Percentiles rank a stretch among this genome's conserved stretches.
These are phyloP conservation scores for Ophthalmolycus amberensis DNA, from an alignment of 2,113 vertebrate species.

Conservation along the genomic window DNA sequence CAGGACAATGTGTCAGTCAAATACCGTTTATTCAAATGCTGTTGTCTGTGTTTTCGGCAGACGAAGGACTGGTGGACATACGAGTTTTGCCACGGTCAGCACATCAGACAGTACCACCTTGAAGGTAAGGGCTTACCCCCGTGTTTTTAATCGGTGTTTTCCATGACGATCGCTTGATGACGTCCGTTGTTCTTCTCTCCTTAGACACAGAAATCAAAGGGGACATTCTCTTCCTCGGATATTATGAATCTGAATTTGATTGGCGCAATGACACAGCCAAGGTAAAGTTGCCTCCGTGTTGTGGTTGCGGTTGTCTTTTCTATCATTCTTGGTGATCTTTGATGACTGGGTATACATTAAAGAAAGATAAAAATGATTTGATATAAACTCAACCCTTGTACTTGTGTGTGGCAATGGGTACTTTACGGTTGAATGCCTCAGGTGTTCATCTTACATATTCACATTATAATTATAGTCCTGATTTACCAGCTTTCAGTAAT, in stretches of 20 bases:
- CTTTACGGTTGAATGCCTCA: background rate
- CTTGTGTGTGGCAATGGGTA: background rate
- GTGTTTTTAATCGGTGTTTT: background rate
- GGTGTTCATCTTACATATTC: background rate
- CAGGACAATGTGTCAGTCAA: background rate
- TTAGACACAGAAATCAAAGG: conserved; percentile 95
- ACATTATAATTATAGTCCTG: background rate
- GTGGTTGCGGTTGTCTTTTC: background rate
- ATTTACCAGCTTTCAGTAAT: conserved; percentile 1
- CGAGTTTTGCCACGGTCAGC: conserved; percentile 92
- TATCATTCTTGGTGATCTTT: background rate
- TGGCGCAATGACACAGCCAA: conserved; percentile 93
- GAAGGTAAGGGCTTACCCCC: conserved; percentile 83
- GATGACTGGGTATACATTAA: background rate
- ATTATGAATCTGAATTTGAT: conserved; percentile 92
- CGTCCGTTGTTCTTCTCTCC: conserved; percentile 31
- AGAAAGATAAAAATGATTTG: background rate
- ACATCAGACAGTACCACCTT: conserved; percentile 94
- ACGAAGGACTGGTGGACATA: conserved; percentile 99
- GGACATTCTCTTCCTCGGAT: conserved; percentile 90
- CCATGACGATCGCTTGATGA: background rate
- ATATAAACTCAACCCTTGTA: background rate
- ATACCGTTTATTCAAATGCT: background rate
- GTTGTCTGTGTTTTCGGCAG: conserved; percentile 74
- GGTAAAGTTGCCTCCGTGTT: conserved; percentile 74